These are phyloP conservation scores for Leuciscus waleckii DNA, from an alignment of 2,797 vertebrate species.

Conservation along the genomic window DNA sequence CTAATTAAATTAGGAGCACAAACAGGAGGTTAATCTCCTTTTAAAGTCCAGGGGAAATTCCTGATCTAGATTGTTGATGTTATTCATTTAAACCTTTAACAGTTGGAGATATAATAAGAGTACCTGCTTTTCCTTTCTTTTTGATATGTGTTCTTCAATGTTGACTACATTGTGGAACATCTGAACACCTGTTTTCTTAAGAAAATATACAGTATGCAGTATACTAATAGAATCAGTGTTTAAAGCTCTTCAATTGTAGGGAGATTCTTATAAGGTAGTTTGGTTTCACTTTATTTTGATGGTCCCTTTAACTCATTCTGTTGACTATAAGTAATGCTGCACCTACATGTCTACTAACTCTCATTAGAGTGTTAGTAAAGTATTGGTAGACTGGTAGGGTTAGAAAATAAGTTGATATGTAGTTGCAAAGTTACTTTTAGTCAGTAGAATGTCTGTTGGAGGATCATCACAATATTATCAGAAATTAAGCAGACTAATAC, in stretches of 20 bases:
- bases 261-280: not conserved
- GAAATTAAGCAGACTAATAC: no score
- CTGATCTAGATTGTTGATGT: slow-evolving; percentile 18
- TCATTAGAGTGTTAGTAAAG: no score
- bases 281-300: no score
- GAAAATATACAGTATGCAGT: not conserved
- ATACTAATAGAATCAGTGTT: not conserved
- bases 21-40: slow-evolving; percentile 78
- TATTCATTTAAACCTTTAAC: not conserved
- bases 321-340: no score
- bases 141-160: not conserved
- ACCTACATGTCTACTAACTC: no score
- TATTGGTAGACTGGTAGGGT: no score
- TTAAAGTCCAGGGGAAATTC: slow-evolving; percentile 73
- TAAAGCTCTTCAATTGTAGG: not conserved
- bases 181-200: not conserved
- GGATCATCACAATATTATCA: no score
- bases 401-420: no score
- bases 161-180: not conserved
- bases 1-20: slow-evolving; percentile 80
- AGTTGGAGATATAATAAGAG: not conserved
- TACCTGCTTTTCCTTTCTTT: not conserved
- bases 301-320: no score
- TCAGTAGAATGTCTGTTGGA: no score
- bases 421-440: no score